Evolutionary conservation across 2,113 vertebrate species (phyloP), one percentile per base, ranked within the genome.

Genomic region (Xenopus laevis): DNA sequence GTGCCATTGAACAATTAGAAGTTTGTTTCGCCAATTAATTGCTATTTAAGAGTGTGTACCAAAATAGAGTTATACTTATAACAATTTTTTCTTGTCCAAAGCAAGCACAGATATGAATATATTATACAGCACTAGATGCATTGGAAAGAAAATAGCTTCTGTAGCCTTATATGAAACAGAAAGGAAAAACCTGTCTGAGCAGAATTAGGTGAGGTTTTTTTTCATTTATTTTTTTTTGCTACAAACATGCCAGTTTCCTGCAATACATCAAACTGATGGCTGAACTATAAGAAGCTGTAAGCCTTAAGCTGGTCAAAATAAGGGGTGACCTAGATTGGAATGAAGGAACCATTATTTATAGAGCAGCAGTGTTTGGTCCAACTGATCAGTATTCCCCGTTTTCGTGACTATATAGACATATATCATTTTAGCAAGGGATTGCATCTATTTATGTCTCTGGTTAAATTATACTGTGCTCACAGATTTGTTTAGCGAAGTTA

Each of bases 271-370:
- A 65, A 13, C n/a, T 58, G 71, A 65, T 66, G 63, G 44, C 52
- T 45, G 52, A 65, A 20, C 52, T 64, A 27, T 18, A 58, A 58
- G 5, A 17, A 27, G 21, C 27, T 16, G 21, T 30, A 65, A 59
- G 61, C 50, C 33, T 59, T 57, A 65, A 58, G 50, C 30, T 23
- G 50, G 15, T 18, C 33, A 9, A 50, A n/a, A 46, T 30, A 73
- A 66, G 50, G 57, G 63, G 44, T 53, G 62, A 47, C 71, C 63
- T 58, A 72, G 50, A 73, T 73, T 73, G 57, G 50, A 73, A 58
- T 58, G 71, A 57, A 55, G 20, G 62, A 47, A 46, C 55, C 71
- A 57, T 73, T 73, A 73, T 73, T 73, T 73, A 73, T 57, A 50
- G 62, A 20, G 30, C 50, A 16, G 59, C 21, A 55, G 20, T 65